Evolutionary conservation across 2,888 invertebrate genomes (phyloP).

Genomic region (Luperina nickerlii): DNA sequence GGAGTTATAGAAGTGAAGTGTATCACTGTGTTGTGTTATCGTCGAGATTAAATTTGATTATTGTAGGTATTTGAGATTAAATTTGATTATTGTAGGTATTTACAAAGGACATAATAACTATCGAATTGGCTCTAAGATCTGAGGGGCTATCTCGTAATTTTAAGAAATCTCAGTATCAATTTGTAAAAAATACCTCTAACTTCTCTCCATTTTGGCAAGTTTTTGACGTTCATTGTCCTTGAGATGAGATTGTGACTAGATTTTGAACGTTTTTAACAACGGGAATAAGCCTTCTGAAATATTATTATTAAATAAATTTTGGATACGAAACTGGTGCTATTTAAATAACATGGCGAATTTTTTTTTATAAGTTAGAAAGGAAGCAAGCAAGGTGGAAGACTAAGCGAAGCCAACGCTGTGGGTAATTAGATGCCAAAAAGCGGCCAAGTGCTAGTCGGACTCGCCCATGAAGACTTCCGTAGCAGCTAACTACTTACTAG

Average conservation of each 20-base stretch:
- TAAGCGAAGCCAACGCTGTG: neutral
- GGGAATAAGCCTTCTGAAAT: neutral
- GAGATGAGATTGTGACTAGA: neutral
- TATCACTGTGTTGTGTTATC: neutral
- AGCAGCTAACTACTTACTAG: too few relatives aligned
- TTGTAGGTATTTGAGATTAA: neutral
- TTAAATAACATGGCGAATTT: neutral
- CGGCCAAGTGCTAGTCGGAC: too few relatives aligned
- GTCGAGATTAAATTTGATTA: neutral
- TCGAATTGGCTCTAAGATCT: too few relatives aligned
- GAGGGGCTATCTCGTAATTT: too few relatives aligned
- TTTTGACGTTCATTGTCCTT: neutral
- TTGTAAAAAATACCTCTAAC: too few relatives aligned
- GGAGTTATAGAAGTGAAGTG: neutral
- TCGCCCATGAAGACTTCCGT: too few relatives aligned
- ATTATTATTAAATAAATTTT: too few relatives aligned
- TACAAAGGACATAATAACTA: neutral
- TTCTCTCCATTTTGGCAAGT: too few relatives aligned
- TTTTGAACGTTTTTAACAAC: neutral
- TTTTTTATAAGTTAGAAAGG: neutral
- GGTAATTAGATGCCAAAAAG: neutral
- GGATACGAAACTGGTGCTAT: too few relatives aligned
- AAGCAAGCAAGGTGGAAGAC: neutral
- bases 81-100: neutral
- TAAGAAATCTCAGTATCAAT: too few relatives aligned